These are phyloP conservation scores for Sitobion miscanthi DNA, from an alignment of 1,140 invertebrate species.

Conservation along the genomic window DNA sequence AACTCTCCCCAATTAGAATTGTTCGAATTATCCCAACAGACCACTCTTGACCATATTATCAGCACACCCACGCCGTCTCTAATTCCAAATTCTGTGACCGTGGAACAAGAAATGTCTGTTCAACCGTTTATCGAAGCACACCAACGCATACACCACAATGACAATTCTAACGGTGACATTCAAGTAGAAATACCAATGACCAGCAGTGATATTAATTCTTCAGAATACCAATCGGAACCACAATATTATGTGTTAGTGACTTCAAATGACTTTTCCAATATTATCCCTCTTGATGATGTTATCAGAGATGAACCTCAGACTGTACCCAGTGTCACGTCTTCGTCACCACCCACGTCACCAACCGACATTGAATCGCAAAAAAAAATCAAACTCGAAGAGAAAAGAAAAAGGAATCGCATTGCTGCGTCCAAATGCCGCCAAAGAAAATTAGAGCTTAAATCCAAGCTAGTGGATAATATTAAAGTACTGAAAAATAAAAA, in stretches of 20 bases:
- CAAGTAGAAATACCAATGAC: slow-evolving; percentile 57
- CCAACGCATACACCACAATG: slow-evolving; percentile 83
- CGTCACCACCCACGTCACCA: slow-evolving; percentile 83
- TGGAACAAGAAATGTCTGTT: slow-evolving; percentile 90
- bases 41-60: slow-evolving; percentile 64
- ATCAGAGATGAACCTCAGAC: slow-evolving; percentile 90
- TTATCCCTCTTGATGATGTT: slow-evolving; percentile 63
- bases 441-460: slow-evolving; percentile 93
- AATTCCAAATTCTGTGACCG: slow-evolving; percentile 75
- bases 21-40: slow-evolving; percentile 76
- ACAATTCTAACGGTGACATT: slow-evolving; percentile 66
- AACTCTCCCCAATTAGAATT: slow-evolving; percentile 86
- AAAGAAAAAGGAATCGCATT: slow-evolving; percentile 92
- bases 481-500: slow-evolving; percentile 91
- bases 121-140: slow-evolving; percentile 91
- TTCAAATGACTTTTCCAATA: slow-evolving; percentile 42
- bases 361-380: slow-evolving; percentile 97
- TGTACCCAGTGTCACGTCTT: slow-evolving; percentile 73
- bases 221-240: slow-evolving; percentile 49
- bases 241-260: slow-evolving; percentile 40
- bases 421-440: slow-evolving; percentile 95
- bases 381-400: slow-evolving; percentile 92
- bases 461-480: slow-evolving; percentile 92
- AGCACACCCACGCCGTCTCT: slow-evolving; percentile 75
- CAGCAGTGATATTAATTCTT: slow-evolving; percentile 58